Evolutionary conservation across 2,888 invertebrate genomes (phyloP).

Genomic region (Labia minor): DNA sequence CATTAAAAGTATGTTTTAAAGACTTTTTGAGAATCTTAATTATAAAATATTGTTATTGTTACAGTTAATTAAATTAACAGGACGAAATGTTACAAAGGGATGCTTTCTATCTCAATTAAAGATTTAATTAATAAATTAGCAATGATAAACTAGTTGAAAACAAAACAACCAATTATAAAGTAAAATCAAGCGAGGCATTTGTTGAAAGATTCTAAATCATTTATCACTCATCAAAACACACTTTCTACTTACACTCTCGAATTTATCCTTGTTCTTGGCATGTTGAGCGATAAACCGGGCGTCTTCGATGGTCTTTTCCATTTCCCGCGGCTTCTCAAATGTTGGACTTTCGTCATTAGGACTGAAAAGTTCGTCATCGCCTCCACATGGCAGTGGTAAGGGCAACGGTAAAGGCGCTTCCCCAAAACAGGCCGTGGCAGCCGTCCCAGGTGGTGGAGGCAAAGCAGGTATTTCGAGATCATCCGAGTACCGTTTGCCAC

Average conservation of each 20-base stretch:
- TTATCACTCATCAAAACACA: no score
- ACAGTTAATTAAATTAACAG: no score
- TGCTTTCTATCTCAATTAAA: no score
- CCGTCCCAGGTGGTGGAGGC: conserved; percentile 31
- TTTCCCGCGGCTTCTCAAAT: conserved; percentile 72
- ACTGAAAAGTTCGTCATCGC: conserved; percentile 74
- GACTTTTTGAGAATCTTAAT: no score
- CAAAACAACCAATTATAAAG: no score
- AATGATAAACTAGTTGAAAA: no score
- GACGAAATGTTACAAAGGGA: no score
- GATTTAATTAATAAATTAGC: no score
- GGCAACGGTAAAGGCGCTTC: conserved; percentile 54
- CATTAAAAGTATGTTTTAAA: no score
- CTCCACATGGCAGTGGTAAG: conserved; percentile 54
- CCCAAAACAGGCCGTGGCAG: conserved; percentile 41
- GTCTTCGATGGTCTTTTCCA: conserved; percentile 86
- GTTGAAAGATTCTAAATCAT: no score
- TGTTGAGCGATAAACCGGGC: conserved; percentile 92
- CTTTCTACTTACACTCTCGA: conserved; percentile 84
- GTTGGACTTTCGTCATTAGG: conserved; percentile 65
- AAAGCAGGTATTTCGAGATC: conserved; percentile 62
- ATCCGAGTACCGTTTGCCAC: conserved; percentile 49
- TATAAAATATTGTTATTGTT: no score
- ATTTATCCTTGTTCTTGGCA: conserved; percentile 87
- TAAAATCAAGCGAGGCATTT: no score